Evolutionary conservation across 2,888 invertebrate genomes (phyloP).

Genomic region (Pseudoips prasinana): DNA sequence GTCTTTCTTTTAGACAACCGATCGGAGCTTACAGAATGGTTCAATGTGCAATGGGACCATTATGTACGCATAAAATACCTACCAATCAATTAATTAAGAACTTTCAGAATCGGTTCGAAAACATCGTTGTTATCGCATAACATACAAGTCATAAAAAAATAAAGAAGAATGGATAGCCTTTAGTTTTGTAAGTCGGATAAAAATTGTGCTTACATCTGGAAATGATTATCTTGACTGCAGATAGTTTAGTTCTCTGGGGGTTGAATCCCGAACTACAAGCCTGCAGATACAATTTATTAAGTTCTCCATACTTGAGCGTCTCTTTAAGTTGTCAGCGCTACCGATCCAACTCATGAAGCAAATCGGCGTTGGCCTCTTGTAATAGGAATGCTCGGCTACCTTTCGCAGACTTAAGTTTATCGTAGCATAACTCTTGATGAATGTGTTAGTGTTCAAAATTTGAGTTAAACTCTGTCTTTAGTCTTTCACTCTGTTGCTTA

Average conservation of each 20-base stretch:
- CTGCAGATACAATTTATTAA: conserved; percentile 78
- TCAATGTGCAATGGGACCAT: too few relatives aligned
- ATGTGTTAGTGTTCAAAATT: conserved; percentile 66
- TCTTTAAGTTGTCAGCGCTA: conserved; percentile 77
- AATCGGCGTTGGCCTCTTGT: conserved; percentile 65
- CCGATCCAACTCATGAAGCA: conserved; percentile 73
- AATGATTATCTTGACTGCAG: conserved; percentile 67
- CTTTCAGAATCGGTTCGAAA: too few relatives aligned
- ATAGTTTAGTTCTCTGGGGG: conserved; percentile 80
- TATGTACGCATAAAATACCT: too few relatives aligned
- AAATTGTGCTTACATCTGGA: too few relatives aligned
- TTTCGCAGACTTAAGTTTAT: conserved; percentile 57
- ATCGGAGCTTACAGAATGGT: too few relatives aligned
- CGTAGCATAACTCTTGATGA: conserved; percentile 68
- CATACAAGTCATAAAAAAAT: too few relatives aligned
- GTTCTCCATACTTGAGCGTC: conserved; percentile 68
- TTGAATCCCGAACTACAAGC: conserved; percentile 83
- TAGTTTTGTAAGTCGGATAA: too few relatives aligned
- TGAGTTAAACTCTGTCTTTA: conserved; percentile 52
- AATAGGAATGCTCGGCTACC: conserved; percentile 65
- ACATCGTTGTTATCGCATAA: too few relatives aligned
- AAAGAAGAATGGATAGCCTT: too few relatives aligned
- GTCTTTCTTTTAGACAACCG: too few relatives aligned
- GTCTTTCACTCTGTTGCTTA: conserved; percentile 58
- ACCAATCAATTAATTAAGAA: too few relatives aligned